Conservation (phyloP, 2,113 vertebrate genomes). For the Microcebus griseorufus region DNA sequence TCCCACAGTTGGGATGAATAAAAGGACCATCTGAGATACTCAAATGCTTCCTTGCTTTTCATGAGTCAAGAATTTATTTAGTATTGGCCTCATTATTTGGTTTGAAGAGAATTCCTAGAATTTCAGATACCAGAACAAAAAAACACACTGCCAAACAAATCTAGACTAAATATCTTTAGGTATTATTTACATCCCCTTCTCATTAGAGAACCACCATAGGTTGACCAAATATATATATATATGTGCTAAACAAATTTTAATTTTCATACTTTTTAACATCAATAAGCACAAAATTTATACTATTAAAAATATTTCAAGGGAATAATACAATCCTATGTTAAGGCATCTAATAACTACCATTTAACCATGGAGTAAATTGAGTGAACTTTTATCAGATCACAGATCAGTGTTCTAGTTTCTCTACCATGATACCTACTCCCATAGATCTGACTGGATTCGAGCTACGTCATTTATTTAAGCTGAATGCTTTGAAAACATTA, state of each 20-base stretch:
- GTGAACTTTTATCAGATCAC: not conserved
- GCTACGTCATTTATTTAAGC: not conserved
- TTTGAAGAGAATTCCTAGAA: slow-evolving; percentile 42
- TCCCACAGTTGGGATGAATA: slow-evolving; percentile 10
- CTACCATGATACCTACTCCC: not conserved
- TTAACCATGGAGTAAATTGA: not conserved
- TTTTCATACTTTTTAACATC: not conserved
- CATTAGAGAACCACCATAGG: not conserved
- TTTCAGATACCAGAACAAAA: not conserved
- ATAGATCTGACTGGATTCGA: not conserved
- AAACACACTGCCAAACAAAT: slow-evolving; percentile 24
- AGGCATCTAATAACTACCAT: not conserved
- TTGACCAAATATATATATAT: not conserved
- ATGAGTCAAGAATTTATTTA: slow-evolving; percentile 13
- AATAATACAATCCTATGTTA: not conserved
- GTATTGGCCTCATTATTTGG: not conserved
- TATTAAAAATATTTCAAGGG: not conserved
- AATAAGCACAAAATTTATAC: not conserved
- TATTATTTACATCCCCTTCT: not conserved
- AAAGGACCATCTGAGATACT: not conserved
- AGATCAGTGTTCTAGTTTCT: not conserved
- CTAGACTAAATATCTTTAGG: not conserved
- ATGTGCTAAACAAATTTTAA: not conserved
- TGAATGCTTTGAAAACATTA: slow-evolving; percentile 1
- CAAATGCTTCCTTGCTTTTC: not conserved